Percentiles rank a stretch among this genome's conserved stretches.
These are phyloP conservation scores for Chelon auratus DNA, from an alignment of 2,797 vertebrate genomes.

Conservation along the genomic window DNA sequence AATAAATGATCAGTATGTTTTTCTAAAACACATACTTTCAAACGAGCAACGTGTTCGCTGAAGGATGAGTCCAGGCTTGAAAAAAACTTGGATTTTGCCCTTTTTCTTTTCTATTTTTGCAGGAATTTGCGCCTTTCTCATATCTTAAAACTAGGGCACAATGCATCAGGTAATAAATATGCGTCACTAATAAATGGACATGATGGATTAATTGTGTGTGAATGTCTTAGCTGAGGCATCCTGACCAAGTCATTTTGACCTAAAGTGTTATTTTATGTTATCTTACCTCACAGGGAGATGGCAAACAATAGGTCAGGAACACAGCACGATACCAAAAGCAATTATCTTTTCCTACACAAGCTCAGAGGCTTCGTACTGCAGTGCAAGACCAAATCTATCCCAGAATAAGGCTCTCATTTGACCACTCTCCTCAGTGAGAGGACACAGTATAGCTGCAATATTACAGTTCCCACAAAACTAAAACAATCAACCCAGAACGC, in stretches of 20 bases:
- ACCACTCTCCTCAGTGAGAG: constrained; percentile 1
- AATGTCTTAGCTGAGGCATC: not conserved
- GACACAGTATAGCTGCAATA: not conserved
- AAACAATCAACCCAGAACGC: constrained; percentile 19
- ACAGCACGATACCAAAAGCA: not conserved
- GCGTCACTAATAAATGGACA: not conserved
- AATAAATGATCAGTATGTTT: constrained; percentile 11
- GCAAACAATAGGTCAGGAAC: constrained; percentile 21
- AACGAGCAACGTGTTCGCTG: not conserved
- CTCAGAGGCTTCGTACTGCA: constrained; percentile 4
- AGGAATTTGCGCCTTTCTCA: not conserved
- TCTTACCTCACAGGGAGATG: not conserved
- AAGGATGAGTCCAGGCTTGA: not conserved
- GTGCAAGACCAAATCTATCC: constrained; percentile 1
- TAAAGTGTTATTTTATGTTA: constrained; percentile 1
- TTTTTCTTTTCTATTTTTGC: not conserved
- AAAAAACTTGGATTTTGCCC: not conserved
- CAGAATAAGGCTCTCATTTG: not conserved
- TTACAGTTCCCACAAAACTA: constrained; percentile 27
- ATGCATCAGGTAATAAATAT: not conserved
- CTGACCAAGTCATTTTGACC: constrained; percentile 13
- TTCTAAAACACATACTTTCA: not conserved
- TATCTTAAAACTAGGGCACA: constrained; percentile 9
- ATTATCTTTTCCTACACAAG: not conserved
- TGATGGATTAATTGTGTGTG: not conserved